These are phyloP conservation scores for Eupithecia insigniata DNA, from an alignment of 2,888 invertebrate genomes.

Conservation along the genomic window DNA sequence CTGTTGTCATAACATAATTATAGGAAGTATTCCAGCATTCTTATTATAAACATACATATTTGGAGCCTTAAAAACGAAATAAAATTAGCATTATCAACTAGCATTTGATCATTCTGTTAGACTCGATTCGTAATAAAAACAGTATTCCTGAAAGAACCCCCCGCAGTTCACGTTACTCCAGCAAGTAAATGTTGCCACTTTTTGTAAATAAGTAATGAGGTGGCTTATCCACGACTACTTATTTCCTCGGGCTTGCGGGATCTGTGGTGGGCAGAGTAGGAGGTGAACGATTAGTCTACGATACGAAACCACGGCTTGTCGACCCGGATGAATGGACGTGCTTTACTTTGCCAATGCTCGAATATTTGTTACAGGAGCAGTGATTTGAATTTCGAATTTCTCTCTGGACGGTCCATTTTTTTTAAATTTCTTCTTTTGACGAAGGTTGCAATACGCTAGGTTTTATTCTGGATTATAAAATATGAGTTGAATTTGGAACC, in stretches of 20 bases:
- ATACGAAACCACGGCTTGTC: conserved; percentile 32
- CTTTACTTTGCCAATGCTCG: conserved; percentile 29
- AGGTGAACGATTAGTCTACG: conserved; percentile 39
- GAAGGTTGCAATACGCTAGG: background rate
- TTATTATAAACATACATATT: background rate
- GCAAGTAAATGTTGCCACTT: conserved; percentile 24
- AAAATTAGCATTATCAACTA: background rate
- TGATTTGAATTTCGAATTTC: conserved; percentile 20
- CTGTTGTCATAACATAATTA: conserved; percentile 25
- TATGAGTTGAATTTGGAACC: background rate
- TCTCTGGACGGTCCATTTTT: background rate
- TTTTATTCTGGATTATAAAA: background rate
- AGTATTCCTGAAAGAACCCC: conserved; percentile 13
- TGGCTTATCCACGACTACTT: conserved; percentile 42
- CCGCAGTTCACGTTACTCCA: conserved; percentile 17
- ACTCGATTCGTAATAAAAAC: background rate
- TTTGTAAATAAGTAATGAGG: conserved; percentile 43
- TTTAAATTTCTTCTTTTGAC: background rate
- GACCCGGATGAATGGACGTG: conserved; percentile 23
- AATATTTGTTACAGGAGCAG: conserved; percentile 25
- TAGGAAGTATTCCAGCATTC: background rate
- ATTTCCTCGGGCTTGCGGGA: conserved; percentile 36
- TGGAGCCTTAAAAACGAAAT: background rate
- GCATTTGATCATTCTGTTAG: background rate
- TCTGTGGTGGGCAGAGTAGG: conserved; percentile 37